Evolutionary conservation across 2,888 invertebrate species (phyloP).

Genomic region (Encarsia formosa): DNA sequence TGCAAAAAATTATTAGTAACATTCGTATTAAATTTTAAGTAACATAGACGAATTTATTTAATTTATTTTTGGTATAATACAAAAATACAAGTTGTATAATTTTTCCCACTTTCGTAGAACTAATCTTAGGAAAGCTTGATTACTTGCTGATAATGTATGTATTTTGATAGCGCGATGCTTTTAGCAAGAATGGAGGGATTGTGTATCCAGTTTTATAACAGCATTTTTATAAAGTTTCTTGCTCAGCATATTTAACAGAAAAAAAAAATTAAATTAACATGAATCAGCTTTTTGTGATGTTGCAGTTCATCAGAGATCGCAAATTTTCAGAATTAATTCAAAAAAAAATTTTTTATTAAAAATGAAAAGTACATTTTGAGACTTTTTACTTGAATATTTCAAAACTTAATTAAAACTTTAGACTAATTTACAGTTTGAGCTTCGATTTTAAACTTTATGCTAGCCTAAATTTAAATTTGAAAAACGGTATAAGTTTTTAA

Average conservation of each 20-base stretch:
- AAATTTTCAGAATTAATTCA: conserved; percentile 25
- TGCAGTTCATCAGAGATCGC: conserved; percentile 29
- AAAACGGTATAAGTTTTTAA: too few species aligned
- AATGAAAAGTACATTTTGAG: conserved; percentile 10
- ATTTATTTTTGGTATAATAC: not conserved
- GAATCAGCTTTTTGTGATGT: conserved; percentile 32
- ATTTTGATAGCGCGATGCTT: conserved; percentile 22
- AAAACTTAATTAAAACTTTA: too few species aligned
- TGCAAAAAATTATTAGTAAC: too few species aligned
- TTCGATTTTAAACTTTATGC: too few species aligned
- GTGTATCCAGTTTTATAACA: conserved; percentile 26
- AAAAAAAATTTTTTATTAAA: conserved; percentile 16
- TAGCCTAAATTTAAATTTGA: too few species aligned
- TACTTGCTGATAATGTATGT: conserved; percentile 28
- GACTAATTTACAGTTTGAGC: too few species aligned
- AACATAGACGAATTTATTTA: too few species aligned
- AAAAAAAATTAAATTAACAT: conserved; percentile 30
- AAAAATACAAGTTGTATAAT: not conserved
- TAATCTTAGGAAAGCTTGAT: conserved; percentile 20
- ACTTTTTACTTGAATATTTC: too few species aligned
- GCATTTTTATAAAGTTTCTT: conserved; percentile 16
- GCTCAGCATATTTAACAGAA: conserved; percentile 23
- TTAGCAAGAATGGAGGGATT: conserved; percentile 29
- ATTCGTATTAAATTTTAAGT: too few species aligned
- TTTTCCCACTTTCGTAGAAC: conserved; percentile 10